Evolutionary conservation across 2,113 vertebrate genomes (phyloP).

Genomic region (Sitta europaea): DNA sequence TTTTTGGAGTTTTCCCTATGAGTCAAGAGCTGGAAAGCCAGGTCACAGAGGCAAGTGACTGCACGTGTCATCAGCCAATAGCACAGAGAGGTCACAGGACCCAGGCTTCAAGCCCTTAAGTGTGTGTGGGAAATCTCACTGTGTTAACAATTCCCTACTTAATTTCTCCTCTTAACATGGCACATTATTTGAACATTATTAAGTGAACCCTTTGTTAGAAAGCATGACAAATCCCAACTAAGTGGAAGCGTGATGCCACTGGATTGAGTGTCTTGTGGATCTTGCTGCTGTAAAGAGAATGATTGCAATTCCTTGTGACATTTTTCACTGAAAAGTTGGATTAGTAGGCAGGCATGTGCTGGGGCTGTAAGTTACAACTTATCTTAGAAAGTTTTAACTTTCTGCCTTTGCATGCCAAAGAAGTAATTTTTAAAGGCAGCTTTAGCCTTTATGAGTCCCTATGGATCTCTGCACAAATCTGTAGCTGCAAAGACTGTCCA

Average conservation of each 20-base stretch:
- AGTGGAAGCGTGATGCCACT: neutral
- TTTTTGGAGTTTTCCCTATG: neutral
- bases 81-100: neutral
- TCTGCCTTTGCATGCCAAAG: conserved; percentile 47
- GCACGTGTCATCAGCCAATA: neutral
- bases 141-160: neutral
- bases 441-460: conserved; percentile 49
- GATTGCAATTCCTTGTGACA: neutral
- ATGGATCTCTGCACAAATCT: neutral
- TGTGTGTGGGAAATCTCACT: neutral
- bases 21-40: neutral
- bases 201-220: neutral
- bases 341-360: conserved; percentile 39
- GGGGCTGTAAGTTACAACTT: conserved; percentile 29
- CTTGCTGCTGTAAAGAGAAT: neutral
- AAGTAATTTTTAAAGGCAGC: conserved; percentile 36
- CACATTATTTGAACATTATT: neutral
- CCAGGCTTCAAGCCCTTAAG: neutral
- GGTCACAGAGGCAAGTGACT: neutral
- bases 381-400: conserved; percentile 58
- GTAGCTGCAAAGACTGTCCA: conserved; percentile 19
- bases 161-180: neutral
- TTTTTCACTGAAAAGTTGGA: conserved; percentile 43
- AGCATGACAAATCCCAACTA: neutral
- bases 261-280: neutral